Conservation (phyloP, 1,140 invertebrate species). For the Melanaphis sacchari region DNA sequence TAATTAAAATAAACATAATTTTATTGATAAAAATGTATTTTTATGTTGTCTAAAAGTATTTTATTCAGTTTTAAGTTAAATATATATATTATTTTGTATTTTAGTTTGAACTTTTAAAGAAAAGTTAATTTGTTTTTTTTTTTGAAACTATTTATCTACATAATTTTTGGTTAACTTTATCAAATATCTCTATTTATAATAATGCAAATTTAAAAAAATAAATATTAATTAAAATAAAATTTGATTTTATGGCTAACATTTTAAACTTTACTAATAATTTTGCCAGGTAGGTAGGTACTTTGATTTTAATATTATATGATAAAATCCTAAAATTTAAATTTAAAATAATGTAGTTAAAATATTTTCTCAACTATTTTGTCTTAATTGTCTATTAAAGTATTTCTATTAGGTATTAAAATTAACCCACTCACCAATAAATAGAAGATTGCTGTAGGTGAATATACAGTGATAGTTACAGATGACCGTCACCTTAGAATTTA, state of each 20-base stretch:
- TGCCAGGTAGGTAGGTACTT: no score
- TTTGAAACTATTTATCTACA: no score
- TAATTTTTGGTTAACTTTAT: neutral
- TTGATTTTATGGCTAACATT: no score
- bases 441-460: neutral
- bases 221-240: no score
- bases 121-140: neutral
- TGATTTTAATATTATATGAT: neutral
- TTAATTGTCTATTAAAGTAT: neutral
- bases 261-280: no score
- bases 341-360: neutral
- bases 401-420: neutral
- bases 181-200: neutral
- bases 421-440: constrained; percentile 47
- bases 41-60: no score
- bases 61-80: no score
- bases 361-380: neutral
- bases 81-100: no score
- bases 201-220: no score
- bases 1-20: neutral
- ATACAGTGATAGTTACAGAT: constrained; percentile 12
- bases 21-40: neutral
- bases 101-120: neutral
- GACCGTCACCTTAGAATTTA: constrained; percentile 30
- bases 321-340: neutral